These are phyloP conservation scores for Sinonovacula constricta DNA, from an alignment of 1,140 invertebrate genomes.

Conservation along the genomic window DNA sequence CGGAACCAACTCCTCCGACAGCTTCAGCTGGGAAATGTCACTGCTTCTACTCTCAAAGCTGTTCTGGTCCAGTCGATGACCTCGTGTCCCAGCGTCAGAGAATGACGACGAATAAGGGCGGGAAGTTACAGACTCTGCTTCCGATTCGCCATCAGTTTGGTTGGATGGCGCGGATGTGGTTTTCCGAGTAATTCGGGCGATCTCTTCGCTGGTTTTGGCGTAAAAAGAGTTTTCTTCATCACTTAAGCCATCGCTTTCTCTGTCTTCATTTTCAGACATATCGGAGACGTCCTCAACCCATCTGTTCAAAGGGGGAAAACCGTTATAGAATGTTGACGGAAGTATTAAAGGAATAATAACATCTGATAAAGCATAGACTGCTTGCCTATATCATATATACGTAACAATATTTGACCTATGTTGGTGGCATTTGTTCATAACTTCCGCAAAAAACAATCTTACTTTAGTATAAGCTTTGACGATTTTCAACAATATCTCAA, in stretches of 20 bases:
- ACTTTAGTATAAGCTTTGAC: no score
- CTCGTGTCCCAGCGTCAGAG: constrained; percentile 31
- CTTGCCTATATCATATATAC: no score
- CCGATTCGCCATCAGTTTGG: constrained; percentile 48
- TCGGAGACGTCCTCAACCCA: constrained; percentile 74
- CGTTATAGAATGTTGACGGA: neutral
- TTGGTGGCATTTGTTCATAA: no score
- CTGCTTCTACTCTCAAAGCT: constrained; percentile 51
- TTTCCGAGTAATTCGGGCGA: constrained; percentile 60
- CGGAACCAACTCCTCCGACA: constrained; percentile 63
- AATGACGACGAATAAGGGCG: constrained; percentile 22
- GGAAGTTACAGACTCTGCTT: constrained; percentile 51
- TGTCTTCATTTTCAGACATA: constrained; percentile 71
- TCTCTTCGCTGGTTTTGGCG: constrained; percentile 67
- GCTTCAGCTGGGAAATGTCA: constrained; percentile 48
- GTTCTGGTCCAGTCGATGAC: constrained; percentile 13
- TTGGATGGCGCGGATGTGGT: constrained; percentile 9
- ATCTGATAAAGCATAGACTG: no score
- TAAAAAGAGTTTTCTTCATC: constrained; percentile 70
- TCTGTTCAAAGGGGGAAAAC: constrained; percentile 54
- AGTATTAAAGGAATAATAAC: neutral
- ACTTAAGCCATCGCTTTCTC: constrained; percentile 57
- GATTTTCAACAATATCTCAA: no score
- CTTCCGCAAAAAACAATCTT: no score
- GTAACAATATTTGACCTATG: no score